A percentile compares a stretch with the other conserved stretches of the same genome.
These are phyloP conservation scores for Hedychridium roseum DNA, from an alignment of 2,888 invertebrate species.

Conservation along the genomic window DNA sequence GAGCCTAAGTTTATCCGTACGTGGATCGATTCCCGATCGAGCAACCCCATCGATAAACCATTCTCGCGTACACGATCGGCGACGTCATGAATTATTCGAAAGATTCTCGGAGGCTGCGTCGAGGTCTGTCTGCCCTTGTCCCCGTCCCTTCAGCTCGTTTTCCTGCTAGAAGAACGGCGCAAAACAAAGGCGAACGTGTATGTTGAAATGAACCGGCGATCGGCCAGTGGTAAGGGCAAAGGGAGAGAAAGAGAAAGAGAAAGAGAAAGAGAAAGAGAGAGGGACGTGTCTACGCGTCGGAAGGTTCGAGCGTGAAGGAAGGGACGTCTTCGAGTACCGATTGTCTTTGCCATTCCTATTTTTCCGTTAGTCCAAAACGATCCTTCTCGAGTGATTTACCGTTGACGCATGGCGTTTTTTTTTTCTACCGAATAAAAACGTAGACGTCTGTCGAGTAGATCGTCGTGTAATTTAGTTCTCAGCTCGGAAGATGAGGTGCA, in stretches of 20 bases:
- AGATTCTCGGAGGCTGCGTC: constrained; percentile 30
- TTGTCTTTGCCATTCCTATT: constrained; percentile 22
- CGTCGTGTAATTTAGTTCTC: too few species aligned
- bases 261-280: background rate
- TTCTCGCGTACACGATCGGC: constrained; percentile 44
- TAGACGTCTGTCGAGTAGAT: too few species aligned
- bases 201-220: too few species aligned
- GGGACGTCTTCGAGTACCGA: constrained; percentile 21
- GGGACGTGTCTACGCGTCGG: constrained; percentile 22
- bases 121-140: constrained; percentile 17
- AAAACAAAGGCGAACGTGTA: too few species aligned
- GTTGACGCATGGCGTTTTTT: constrained; percentile 8
- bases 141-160: constrained; percentile 34
- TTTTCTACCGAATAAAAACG: too few species aligned
- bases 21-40: constrained; percentile 49
- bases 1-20: constrained; percentile 39
- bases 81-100: constrained; percentile 54
- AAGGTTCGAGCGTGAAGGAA: constrained; percentile 24
- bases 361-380: constrained; percentile 20
- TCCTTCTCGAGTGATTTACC: constrained; percentile 13
- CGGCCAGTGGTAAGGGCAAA: too few species aligned
- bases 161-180: constrained; percentile 28
- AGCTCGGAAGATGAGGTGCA: too few species aligned
- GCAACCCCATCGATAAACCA: constrained; percentile 27
- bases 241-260: constrained; percentile 5